These are phyloP conservation scores for Aramus guarauna DNA, from an alignment of 2,113 vertebrate genomes.

Conservation along the genomic window DNA sequence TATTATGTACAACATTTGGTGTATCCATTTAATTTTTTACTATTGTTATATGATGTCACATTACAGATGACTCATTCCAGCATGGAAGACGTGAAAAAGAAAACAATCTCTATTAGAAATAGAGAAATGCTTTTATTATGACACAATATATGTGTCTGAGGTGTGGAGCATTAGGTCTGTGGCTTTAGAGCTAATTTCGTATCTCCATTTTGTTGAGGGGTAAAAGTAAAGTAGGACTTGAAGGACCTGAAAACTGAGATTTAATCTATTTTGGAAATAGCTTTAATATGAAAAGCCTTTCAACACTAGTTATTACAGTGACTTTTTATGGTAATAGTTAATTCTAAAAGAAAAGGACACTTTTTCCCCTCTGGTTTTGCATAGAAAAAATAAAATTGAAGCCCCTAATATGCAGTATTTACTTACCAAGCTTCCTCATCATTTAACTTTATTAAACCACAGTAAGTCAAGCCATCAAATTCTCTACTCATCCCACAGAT, in stretches of 20 bases:
- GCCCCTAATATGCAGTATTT: neutral
- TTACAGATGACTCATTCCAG: neutral
- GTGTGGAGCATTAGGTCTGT: conserved; percentile 9
- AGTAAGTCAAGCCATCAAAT: neutral
- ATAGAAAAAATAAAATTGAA: neutral
- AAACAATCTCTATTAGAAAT: neutral
- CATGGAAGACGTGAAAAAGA: neutral
- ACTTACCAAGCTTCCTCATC: neutral
- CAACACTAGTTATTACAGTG: neutral
- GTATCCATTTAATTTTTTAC: neutral
- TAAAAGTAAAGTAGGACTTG: conserved; percentile 17
- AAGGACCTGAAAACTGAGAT: neutral
- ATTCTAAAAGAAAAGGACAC: neutral
- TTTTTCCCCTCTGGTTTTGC: neutral
- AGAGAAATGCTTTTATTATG: neutral
- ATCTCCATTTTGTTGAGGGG: conserved; percentile 9
- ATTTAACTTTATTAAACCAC: neutral
- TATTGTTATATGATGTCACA: neutral
- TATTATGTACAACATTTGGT: neutral
- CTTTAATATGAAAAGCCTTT: neutral
- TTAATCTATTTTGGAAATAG: neutral
- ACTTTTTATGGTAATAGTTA: neutral
- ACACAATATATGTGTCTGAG: conserved; percentile 11
- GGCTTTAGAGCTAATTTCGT: conserved; percentile 12
- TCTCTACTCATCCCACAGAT: neutral